Evolutionary conservation across 2,888 invertebrate species (phyloP).

Genomic region (Taphrorychus bicolor): DNA sequence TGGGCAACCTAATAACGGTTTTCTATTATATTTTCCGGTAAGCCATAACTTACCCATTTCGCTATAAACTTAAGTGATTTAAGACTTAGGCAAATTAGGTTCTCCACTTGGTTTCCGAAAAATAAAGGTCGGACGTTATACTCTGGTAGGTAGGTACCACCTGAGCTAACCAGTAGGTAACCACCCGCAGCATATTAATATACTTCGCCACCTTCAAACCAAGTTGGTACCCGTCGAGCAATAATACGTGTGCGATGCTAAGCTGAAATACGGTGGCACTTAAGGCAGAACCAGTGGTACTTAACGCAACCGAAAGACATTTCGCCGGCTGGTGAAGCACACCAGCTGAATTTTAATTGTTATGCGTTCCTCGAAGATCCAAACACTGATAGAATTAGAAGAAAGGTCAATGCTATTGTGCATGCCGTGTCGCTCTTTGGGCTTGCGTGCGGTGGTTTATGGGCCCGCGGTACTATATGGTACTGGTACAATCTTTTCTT

Average conservation of each 20-base stretch:
- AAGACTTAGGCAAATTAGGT: too few species aligned
- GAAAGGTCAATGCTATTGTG: constrained; percentile 28
- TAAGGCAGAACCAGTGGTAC: constrained; percentile 23
- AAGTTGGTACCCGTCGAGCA: too few species aligned
- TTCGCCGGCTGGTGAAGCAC: constrained; percentile 30
- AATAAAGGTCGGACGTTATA: too few species aligned
- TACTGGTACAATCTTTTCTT: too few species aligned
- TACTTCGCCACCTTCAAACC: too few species aligned
- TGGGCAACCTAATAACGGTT: constrained; percentile 9
- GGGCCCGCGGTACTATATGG: too few species aligned
- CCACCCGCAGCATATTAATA: too few species aligned
- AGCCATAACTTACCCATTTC: constrained; percentile 13
- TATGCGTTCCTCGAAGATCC: constrained; percentile 31
- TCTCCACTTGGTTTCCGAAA: too few species aligned
- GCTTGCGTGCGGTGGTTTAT: constrained; percentile 12
- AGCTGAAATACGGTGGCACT: constrained; percentile 24
- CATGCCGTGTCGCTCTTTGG: constrained; percentile 20
- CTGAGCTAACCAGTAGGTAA: too few species aligned
- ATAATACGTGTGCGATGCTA: too few species aligned
- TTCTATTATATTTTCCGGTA: constrained; percentile 16
- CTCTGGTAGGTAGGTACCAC: too few species aligned
- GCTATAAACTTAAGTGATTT: too few species aligned
- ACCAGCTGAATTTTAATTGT: constrained; percentile 31
- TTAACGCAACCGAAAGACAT: constrained; percentile 30
- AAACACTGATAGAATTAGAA: constrained; percentile 34